These are phyloP conservation scores for Pyxicephalus adspersus DNA, from an alignment of 2,113 vertebrate genomes.

Conservation along the genomic window DNA sequence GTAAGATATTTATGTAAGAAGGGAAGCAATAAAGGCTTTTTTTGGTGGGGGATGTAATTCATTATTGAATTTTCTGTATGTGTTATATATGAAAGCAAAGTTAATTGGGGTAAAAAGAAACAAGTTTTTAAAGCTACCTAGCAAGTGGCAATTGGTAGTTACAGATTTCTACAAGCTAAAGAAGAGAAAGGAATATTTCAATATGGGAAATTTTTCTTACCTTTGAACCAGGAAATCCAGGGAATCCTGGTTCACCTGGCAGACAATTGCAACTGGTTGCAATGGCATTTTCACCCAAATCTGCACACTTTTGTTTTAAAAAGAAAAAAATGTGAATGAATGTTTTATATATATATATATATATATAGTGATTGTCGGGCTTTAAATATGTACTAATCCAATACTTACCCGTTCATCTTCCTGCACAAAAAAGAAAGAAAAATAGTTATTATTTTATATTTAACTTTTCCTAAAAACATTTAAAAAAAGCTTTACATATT, in stretches of 20 bases:
- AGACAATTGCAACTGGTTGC: slow-evolving; percentile 69
- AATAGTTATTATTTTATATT: background rate
- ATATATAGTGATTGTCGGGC: background rate
- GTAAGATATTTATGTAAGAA: too few relatives aligned
- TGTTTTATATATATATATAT: background rate
- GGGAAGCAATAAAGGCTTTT: too few relatives aligned
- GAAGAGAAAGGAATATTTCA: background rate
- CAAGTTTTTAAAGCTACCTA: too few relatives aligned
- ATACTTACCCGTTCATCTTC: slow-evolving; percentile 34
- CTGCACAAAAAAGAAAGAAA: slow-evolving; percentile 38
- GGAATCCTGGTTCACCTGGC: slow-evolving; percentile 70
- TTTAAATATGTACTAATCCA: background rate
- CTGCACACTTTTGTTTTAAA: slow-evolving; percentile 17
- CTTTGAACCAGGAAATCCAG: slow-evolving; percentile 72
- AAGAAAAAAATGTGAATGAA: background rate
- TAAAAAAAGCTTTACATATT: too few relatives aligned
- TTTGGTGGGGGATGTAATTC: too few relatives aligned
- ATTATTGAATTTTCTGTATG: too few relatives aligned
- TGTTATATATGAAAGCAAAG: too few relatives aligned
- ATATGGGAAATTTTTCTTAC: slow-evolving; percentile 53
- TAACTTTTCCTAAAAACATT: background rate
- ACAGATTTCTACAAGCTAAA: too few relatives aligned
- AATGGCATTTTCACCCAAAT: slow-evolving; percentile 53
- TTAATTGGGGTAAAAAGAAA: too few relatives aligned
- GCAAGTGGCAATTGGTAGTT: too few relatives aligned